Conservation (phyloP, 2,888 invertebrate genomes). For the Beris chalybata region DNA sequence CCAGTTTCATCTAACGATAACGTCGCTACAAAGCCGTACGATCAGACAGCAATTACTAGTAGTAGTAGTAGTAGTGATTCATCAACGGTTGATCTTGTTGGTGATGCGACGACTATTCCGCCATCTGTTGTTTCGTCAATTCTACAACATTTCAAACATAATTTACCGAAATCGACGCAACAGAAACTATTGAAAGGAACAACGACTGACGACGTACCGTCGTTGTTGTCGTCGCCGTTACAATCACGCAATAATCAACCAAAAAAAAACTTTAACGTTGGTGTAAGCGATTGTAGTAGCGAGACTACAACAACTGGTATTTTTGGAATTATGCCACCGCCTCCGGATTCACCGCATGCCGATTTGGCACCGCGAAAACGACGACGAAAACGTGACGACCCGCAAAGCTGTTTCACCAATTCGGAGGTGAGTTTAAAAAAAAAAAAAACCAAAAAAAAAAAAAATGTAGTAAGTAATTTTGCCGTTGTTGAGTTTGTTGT, state of each 20-base stretch:
- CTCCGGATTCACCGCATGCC: slow-evolving; percentile 59
- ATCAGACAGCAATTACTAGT: no score
- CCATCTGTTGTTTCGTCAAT: neutral
- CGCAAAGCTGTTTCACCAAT: slow-evolving; percentile 62
- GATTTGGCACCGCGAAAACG: slow-evolving; percentile 64
- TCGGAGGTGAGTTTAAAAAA: slow-evolving; percentile 44
- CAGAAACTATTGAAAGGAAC: neutral
- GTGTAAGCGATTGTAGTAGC: no score
- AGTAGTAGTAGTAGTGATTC: neutral
- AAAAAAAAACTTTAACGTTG: no score
- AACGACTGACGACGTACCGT: neutral
- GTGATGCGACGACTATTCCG: neutral
- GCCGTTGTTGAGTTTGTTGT: neutral
- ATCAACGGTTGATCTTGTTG: slow-evolving; percentile 1
- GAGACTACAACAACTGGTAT: no score
- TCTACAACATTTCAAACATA: no score
- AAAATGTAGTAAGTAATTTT: neutral
- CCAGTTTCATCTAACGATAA: slow-evolving; percentile 4
- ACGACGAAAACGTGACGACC: slow-evolving; percentile 66
- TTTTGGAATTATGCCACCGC: slow-evolving; percentile 57
- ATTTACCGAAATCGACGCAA: no score
- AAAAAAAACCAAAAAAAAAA: neutral
- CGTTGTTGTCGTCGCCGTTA: slow-evolving; percentile 18
- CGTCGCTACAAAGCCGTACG: slow-evolving; percentile 2
- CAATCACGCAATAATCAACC: slow-evolving; percentile 1